phyloP scores from a whole-genome alignment of 2,888 invertebrate genomes.

The Eristalinus sepulchralis region DNA sequence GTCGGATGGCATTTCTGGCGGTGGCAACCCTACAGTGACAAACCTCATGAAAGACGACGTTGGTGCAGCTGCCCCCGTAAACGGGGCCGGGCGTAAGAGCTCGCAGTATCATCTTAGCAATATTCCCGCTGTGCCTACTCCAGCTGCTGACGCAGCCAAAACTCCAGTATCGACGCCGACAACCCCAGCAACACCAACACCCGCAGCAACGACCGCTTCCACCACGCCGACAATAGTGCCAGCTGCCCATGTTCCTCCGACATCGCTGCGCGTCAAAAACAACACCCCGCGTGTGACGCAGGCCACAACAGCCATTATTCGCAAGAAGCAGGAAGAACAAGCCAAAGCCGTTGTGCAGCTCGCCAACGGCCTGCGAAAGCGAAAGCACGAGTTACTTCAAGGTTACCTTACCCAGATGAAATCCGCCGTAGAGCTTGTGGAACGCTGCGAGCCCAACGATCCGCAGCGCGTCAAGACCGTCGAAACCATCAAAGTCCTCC shows the following conservation, averaged over 20 bases:
- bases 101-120: slow-evolving; percentile 81
- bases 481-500: slow-evolving; percentile 90
- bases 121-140: slow-evolving; percentile 78
- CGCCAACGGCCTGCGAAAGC: slow-evolving; percentile 90
- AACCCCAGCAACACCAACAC: slow-evolving; percentile 70
- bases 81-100: slow-evolving; percentile 75
- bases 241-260: slow-evolving; percentile 73
- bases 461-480: slow-evolving; percentile 89
- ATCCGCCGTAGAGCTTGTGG: slow-evolving; percentile 89
- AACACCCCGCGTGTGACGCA: slow-evolving; percentile 80
- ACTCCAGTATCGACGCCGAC: slow-evolving; percentile 74
- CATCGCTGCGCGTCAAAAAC: slow-evolving; percentile 81
- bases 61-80: slow-evolving; percentile 65
- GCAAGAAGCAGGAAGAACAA: slow-evolving; percentile 88
- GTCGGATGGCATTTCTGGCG: slow-evolving; percentile 68
- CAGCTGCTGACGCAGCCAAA: slow-evolving; percentile 78
- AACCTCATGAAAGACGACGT: slow-evolving; percentile 54
- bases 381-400: slow-evolving; percentile 92
- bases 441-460: slow-evolving; percentile 87
- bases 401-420: slow-evolving; percentile 95
- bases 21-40: slow-evolving; percentile 50
- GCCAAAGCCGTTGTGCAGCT: slow-evolving; percentile 88
- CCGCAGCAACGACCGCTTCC: slow-evolving; percentile 41
- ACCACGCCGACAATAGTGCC: slow-evolving; percentile 65
- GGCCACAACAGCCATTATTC: slow-evolving; percentile 85